These are phyloP conservation scores for Peromyscus melanophrys DNA, from an alignment of 2,797 vertebrate species.

Conservation along the genomic window DNA sequence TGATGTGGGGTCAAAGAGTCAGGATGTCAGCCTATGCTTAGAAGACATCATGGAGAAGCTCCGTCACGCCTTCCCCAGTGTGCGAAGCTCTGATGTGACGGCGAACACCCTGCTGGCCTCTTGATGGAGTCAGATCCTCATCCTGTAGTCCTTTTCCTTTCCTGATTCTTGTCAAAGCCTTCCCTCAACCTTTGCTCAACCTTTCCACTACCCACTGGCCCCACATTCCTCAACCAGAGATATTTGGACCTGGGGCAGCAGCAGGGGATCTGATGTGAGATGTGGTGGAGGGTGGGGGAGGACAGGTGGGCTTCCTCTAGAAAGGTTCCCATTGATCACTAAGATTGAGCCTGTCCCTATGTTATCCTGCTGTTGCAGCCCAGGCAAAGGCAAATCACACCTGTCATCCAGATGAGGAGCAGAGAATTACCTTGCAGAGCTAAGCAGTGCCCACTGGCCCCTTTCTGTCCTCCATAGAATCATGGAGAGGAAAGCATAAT, in stretches of 20 bases:
- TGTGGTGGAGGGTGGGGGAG: background rate
- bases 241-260: constrained; percentile 56
- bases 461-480: constrained; percentile 23
- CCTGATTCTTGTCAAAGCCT: constrained; percentile 59
- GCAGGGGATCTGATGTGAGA: constrained; percentile 65
- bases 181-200: constrained; percentile 56
- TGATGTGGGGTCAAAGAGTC: constrained; percentile 93
- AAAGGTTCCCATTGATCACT: constrained; percentile 48
- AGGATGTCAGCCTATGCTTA: constrained; percentile 96
- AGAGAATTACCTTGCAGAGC: constrained; percentile 43
- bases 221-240: background rate
- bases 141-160: constrained; percentile 10
- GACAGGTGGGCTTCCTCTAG: background rate
- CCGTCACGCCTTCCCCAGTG: constrained; percentile 96
- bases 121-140: constrained; percentile 65
- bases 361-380: background rate
- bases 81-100: constrained; percentile 88
- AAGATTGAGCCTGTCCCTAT: constrained; percentile 31
- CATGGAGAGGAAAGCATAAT: constrained; percentile 24
- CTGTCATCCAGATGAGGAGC: constrained; percentile 46
- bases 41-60: constrained; percentile 99
- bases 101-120: constrained; percentile 82
- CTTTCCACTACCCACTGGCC: background rate
- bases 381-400: constrained; percentile 36
- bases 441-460: background rate